phyloP scores from a whole-genome alignment of 2,888 invertebrate species.

The Dynastes grantii region DNA sequence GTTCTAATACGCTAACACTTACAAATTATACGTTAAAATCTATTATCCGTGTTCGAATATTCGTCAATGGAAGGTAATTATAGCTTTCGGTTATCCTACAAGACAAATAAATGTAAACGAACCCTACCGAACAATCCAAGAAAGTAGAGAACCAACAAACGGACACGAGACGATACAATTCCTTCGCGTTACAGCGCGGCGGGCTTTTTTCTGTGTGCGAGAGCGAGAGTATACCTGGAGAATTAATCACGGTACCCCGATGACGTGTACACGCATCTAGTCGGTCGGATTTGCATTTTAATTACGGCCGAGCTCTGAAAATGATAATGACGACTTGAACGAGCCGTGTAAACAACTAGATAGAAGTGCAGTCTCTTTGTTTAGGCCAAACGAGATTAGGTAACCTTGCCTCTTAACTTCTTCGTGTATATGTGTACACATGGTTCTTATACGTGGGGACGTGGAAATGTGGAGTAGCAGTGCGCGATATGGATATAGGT shows the following conservation, averaged over 20 bases:
- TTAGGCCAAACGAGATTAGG: slow-evolving; percentile 52
- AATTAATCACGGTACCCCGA: slow-evolving; percentile 71
- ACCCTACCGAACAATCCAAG: slow-evolving; percentile 14
- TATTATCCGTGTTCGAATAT: no score
- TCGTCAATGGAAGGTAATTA: no score
- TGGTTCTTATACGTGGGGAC: neutral
- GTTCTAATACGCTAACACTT: no score
- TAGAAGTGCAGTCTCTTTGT: slow-evolving; percentile 57
- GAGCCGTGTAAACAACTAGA: slow-evolving; percentile 69
- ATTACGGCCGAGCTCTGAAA: slow-evolving; percentile 76
- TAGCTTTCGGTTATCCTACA: neutral
- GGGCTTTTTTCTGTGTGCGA: slow-evolving; percentile 36
- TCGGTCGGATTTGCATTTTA: slow-evolving; percentile 75
- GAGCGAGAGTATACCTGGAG: slow-evolving; percentile 66
- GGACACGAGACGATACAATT: slow-evolving; percentile 60
- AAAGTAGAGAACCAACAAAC: slow-evolving; percentile 47
- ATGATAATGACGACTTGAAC: slow-evolving; percentile 75
- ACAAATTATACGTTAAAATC: no score
- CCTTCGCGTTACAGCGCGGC: slow-evolving; percentile 34
- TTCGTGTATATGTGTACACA: slow-evolving; percentile 33
- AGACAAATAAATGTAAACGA: neutral
- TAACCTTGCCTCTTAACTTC: slow-evolving; percentile 48
- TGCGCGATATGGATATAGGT: slow-evolving; percentile 20
- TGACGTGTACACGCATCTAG: slow-evolving; percentile 72
- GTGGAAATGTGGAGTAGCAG: slow-evolving; percentile 23